Evolutionary conservation across 2,113 vertebrate species (phyloP).

Genomic region (Sclerurus mexicanus): DNA sequence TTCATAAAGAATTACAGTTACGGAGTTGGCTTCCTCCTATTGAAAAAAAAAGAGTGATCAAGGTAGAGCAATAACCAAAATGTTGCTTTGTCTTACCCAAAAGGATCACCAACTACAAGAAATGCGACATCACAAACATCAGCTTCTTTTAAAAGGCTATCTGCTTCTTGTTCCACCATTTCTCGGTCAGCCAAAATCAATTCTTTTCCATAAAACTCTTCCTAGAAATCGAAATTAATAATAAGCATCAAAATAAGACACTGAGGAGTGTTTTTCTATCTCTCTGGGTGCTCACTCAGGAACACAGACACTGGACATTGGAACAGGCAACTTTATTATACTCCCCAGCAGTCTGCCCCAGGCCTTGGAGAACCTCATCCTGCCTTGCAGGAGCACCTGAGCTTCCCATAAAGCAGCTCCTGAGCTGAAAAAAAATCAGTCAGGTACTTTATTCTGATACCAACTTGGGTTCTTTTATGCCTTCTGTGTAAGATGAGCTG

Average conservation of each 20-base stretch:
- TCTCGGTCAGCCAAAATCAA: slow-evolving; percentile 93
- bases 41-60: background rate
- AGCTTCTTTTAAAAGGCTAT: slow-evolving; percentile 88
- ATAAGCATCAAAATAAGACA: slow-evolving; percentile 25
- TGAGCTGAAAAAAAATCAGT: background rate
- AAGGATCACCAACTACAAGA: slow-evolving; percentile 95
- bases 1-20: background rate
- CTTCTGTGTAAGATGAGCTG: background rate
- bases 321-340: background rate
- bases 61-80: background rate
- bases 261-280: background rate
- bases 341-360: background rate
- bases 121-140: slow-evolving; percentile 86
- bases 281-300: background rate
- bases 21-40: background rate
- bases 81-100: slow-evolving; percentile 84
- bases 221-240: slow-evolving; percentile 74
- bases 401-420: background rate
- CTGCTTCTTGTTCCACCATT: slow-evolving; percentile 90
- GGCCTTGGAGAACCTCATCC: background rate
- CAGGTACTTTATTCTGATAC: background rate
- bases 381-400: background rate
- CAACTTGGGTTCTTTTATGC: background rate
- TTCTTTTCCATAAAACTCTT: slow-evolving; percentile 92
- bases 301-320: background rate